Evolutionary conservation across 2,113 vertebrate species (phyloP).

Genomic region (Hippocampus zosterae): DNA sequence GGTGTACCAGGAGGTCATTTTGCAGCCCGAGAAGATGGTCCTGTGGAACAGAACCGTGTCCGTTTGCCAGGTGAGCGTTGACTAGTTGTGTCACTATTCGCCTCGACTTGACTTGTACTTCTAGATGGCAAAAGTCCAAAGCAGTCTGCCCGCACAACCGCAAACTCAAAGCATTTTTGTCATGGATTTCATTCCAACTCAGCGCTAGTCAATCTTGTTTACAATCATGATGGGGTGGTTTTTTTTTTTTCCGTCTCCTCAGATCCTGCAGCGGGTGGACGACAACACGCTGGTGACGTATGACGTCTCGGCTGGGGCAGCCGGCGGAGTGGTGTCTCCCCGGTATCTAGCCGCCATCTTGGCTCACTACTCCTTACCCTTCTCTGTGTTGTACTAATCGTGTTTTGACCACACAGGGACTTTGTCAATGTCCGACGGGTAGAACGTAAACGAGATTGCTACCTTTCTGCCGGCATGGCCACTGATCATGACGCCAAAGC

Average conservation of each 20-base stretch:
- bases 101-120: too few relatives aligned
- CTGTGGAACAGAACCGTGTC: constrained; percentile 92
- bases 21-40: constrained; percentile 94
- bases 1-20: constrained; percentile 93
- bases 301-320: constrained; percentile 87
- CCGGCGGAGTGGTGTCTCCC: constrained; percentile 88
- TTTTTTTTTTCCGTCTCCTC: constrained; percentile 1
- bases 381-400: neutral
- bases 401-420: constrained; percentile 73
- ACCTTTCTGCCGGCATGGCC: constrained; percentile 88
- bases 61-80: constrained; percentile 80
- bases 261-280: constrained; percentile 91
- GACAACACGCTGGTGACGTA: constrained; percentile 93
- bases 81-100: too few relatives aligned
- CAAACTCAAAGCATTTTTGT: neutral
- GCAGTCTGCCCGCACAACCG: neutral
- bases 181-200: neutral
- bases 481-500: constrained; percentile 82
- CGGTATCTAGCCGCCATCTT: constrained; percentile 68
- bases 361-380: neutral
- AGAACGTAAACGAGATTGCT: constrained; percentile 85
- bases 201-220: neutral
- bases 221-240: neutral
- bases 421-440: constrained; percentile 93
- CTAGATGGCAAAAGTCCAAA: too few relatives aligned